Evolutionary conservation across 2,113 vertebrate species (phyloP).

Genomic region (Gila orcuttii): DNA sequence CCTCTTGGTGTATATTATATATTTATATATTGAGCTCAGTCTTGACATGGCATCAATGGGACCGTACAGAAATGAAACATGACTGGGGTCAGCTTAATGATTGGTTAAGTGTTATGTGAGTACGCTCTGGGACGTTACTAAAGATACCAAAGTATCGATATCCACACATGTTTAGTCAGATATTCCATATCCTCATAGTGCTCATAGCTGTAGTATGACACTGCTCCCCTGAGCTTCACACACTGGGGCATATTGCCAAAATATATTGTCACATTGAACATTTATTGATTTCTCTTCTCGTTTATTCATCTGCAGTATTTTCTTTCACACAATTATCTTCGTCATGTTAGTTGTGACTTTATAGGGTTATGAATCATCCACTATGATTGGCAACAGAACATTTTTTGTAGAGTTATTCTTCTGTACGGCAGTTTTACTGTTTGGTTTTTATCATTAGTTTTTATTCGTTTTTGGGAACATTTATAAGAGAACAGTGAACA

Average conservation of each 20-base stretch:
- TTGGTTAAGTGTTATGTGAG: constrained; percentile 61
- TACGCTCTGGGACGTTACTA: constrained; percentile 58
- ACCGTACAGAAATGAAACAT: constrained; percentile 43
- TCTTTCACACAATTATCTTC: background rate
- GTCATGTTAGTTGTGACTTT: background rate
- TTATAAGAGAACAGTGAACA: background rate
- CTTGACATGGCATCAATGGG: constrained; percentile 21
- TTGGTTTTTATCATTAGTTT: background rate
- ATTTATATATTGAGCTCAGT: constrained; percentile 4
- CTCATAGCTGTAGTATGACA: constrained; percentile 53
- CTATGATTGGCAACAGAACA: background rate
- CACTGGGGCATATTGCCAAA: constrained; percentile 38
- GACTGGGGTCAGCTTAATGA: constrained; percentile 51
- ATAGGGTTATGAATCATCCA: background rate
- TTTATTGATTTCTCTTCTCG: constrained; percentile 43
- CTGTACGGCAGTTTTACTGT: background rate
- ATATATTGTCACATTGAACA: constrained; percentile 37
- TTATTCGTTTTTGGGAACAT: background rate
- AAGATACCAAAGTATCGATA: constrained; percentile 62
- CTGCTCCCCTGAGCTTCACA: constrained; percentile 42
- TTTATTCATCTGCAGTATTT: constrained; percentile 27
- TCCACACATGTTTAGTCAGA: constrained; percentile 61
- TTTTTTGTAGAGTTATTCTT: background rate
- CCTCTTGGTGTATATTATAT: constrained; percentile 2
- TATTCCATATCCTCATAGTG: constrained; percentile 57